Conservation (phyloP, 2,113 vertebrate species). For the Platichthys flesus region DNA sequence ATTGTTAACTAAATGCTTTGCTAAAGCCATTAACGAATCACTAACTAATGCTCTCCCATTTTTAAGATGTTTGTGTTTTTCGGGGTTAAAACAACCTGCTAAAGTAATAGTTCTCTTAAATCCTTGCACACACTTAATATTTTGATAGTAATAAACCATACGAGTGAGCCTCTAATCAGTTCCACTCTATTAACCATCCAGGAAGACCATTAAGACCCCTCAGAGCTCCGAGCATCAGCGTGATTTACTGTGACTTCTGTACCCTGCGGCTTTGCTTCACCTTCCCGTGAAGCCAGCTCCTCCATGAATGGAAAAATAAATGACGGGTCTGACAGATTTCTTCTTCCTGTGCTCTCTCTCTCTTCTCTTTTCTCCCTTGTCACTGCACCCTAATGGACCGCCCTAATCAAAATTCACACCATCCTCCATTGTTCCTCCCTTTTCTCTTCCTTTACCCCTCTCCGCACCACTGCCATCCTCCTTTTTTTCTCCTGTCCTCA, state of each 20-base stretch:
- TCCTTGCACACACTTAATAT: slow-evolving; percentile 6
- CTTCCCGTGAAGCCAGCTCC: slow-evolving; percentile 50
- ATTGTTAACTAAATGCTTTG: slow-evolving; percentile 22
- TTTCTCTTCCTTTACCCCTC: slow-evolving; percentile 13
- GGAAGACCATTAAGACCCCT: slow-evolving; percentile 25
- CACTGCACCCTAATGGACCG: slow-evolving; percentile 63
- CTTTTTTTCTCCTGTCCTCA: slow-evolving; percentile 2
- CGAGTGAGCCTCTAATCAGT: slow-evolving; percentile 9
- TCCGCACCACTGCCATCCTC: slow-evolving; percentile 19
- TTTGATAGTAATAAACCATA: slow-evolving; percentile 8
- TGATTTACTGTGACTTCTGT: slow-evolving; percentile 57
- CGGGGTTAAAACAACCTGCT: not conserved
- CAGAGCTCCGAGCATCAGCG: slow-evolving; percentile 39
- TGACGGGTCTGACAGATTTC: slow-evolving; percentile 73
- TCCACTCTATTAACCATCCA: slow-evolving; percentile 38
- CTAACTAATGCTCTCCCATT: slow-evolving; percentile 24
- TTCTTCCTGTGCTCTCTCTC: slow-evolving; percentile 72
- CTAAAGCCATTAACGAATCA: slow-evolving; percentile 47
- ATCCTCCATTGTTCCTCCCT: slow-evolving; percentile 17
- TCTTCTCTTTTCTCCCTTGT: slow-evolving; percentile 62
- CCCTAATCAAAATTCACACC: slow-evolving; percentile 59
- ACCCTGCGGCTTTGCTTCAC: slow-evolving; percentile 54
- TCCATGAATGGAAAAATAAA: slow-evolving; percentile 50
- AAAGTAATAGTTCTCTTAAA: not conserved
- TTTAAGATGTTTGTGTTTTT: slow-evolving; percentile 4